Percentiles rank a stretch among this genome's conserved stretches.
These are phyloP conservation scores for Tilapia sparmanii DNA, from an alignment of 2,113 vertebrate genomes.

Conservation along the genomic window DNA sequence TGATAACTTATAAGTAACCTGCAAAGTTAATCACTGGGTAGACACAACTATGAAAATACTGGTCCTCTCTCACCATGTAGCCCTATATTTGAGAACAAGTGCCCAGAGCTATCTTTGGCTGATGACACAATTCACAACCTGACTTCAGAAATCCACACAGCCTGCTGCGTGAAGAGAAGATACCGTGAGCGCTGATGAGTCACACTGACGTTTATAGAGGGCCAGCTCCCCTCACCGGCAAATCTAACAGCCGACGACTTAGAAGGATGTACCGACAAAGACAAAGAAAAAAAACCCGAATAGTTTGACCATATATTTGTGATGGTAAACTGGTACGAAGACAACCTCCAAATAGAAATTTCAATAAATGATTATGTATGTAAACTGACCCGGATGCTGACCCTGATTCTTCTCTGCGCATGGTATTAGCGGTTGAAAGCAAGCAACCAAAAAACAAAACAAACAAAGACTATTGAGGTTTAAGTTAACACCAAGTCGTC, in stretches of 20 bases:
- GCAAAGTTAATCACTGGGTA: not conserved
- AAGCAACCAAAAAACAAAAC: not conserved
- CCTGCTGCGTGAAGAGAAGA: not conserved
- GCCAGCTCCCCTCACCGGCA: not conserved
- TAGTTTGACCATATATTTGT: not conserved
- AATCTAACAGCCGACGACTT: not conserved
- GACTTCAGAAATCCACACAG: not conserved
- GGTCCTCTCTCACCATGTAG: not conserved
- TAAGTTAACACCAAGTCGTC: not conserved
- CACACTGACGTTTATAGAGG: constrained; percentile 3
- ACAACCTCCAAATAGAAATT: not conserved
- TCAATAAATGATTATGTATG: not conserved
- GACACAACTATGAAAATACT: not conserved
- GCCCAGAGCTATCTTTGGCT: not conserved
- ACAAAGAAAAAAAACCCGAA: not conserved
- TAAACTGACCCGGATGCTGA: not conserved
- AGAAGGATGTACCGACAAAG: not conserved
- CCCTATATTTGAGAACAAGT: not conserved
- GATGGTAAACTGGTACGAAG: not conserved
- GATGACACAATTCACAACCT: not conserved
- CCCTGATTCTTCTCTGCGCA: constrained; percentile 10
- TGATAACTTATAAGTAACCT: not conserved
- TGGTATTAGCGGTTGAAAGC: not conserved
- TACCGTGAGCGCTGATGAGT: not conserved
- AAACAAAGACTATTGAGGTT: not conserved